phyloP scores from a whole-genome alignment of 2,888 invertebrate species.

The Philonicus albiceps region DNA sequence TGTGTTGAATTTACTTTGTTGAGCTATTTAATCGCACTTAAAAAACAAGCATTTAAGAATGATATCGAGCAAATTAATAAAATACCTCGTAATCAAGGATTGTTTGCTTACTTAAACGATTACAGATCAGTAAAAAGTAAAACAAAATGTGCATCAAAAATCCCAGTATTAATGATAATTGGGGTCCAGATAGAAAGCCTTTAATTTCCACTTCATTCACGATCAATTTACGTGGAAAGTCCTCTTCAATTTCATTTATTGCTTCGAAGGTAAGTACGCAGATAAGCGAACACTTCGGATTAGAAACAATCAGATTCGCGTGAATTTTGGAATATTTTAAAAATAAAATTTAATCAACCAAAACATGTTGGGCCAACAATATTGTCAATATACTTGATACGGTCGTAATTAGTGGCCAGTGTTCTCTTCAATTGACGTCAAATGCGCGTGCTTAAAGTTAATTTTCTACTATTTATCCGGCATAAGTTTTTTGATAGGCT shows the following conservation, averaged over 20 bases:
- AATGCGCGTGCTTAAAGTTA: neutral
- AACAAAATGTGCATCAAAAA: neutral
- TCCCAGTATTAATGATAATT: neutral
- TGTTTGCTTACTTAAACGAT: neutral
- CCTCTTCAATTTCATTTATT: neutral
- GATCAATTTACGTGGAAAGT: neutral
- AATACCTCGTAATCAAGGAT: neutral
- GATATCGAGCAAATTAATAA: neutral
- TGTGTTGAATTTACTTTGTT: neutral
- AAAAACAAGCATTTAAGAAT: neutral
- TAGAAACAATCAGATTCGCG: neutral
- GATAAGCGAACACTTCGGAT: neutral
- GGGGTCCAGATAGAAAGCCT: neutral
- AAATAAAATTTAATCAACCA: constrained; percentile 21
- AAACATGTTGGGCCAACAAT: constrained; percentile 7
- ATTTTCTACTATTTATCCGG: neutral
- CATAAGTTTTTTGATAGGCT: neutral
- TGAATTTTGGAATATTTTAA: neutral
- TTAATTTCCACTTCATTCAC: neutral
- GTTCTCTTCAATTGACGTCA: neutral
- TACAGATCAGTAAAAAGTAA: neutral
- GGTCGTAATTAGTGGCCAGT: constrained; percentile 2
- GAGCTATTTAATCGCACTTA: neutral
- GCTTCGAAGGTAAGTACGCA: neutral
- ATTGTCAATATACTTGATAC: neutral